These are phyloP conservation scores for Columba guinea DNA, from an alignment of 2,797 vertebrate species.

Conservation along the genomic window DNA sequence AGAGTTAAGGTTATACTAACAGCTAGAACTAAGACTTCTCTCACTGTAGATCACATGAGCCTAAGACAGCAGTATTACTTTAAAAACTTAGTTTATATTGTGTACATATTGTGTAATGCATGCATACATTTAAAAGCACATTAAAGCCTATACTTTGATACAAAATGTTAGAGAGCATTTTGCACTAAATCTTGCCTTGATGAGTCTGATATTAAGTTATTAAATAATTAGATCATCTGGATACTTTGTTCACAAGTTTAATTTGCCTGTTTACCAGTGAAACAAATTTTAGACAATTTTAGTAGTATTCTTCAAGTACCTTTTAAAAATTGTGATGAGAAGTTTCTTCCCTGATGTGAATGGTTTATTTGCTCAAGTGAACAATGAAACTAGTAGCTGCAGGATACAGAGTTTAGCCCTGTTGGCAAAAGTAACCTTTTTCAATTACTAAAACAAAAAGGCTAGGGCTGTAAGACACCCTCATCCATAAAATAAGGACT, in stretches of 20 bases:
- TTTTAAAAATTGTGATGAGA: not conserved
- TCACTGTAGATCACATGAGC: not conserved
- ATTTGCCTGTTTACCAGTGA: not conserved
- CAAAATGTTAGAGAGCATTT: not conserved
- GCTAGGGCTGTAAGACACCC: not conserved
- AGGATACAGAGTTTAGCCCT: not conserved
- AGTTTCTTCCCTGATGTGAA: not conserved
- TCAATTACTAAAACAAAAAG: not conserved
- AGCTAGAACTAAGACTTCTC: not conserved
- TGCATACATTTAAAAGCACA: not conserved
- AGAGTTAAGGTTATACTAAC: not conserved
- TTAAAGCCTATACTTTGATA: not conserved
- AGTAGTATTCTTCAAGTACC: not conserved
- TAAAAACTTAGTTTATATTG: not conserved
- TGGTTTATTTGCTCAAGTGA: not conserved
- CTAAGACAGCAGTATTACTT: not conserved
- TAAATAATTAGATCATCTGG: not conserved
- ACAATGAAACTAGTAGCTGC: not conserved
- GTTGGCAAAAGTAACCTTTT: not conserved
- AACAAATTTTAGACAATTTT: not conserved
- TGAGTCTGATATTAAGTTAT: not conserved
- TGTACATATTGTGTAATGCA: not conserved
- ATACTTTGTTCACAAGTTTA: not conserved
- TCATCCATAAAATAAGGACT: not conserved
- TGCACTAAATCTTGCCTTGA: not conserved